Conservation (phyloP, 2,888 invertebrate species). For the Spatulosminthurus flaviceps region DNA sequence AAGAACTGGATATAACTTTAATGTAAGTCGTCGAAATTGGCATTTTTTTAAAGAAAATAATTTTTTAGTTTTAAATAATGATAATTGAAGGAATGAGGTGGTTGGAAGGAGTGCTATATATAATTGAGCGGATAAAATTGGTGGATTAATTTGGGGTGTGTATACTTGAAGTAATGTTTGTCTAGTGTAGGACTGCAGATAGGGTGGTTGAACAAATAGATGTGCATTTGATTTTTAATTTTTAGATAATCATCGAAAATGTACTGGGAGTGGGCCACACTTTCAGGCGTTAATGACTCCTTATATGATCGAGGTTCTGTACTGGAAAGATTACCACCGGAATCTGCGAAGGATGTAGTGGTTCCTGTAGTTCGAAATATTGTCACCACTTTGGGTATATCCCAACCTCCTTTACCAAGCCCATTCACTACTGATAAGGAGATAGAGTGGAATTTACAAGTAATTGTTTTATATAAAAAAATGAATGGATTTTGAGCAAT, state of each 20-base stretch:
- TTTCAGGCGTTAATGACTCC: slow-evolving; percentile 68
- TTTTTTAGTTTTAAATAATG: too few species aligned
- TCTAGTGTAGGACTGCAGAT: neutral
- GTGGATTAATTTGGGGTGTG: too few species aligned
- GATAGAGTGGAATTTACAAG: slow-evolving; percentile 77
- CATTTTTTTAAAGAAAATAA: too few species aligned
- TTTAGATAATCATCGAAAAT: slow-evolving; percentile 67
- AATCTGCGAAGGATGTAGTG: slow-evolving; percentile 82
- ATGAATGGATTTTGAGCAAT: neutral
- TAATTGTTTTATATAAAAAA: slow-evolving; percentile 26
- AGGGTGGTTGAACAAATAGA: neutral
- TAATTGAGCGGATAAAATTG: too few species aligned
- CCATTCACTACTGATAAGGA: slow-evolving; percentile 81
- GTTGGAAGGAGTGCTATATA: too few species aligned
- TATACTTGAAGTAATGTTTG: too few species aligned
- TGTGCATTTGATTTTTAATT: neutral
- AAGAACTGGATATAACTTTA: too few species aligned
- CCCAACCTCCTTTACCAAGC: slow-evolving; percentile 85
- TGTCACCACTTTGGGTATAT: slow-evolving; percentile 74
- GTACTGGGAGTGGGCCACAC: slow-evolving; percentile 86
- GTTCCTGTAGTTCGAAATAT: slow-evolving; percentile 82
- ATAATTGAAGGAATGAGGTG: too few species aligned
- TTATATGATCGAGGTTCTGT: slow-evolving; percentile 75
- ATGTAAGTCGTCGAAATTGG: too few species aligned
- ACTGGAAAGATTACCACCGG: slow-evolving; percentile 77